Base-by-base conservation (phyloP, 2,888 invertebrate genomes). In the Cephus nigrinus region DNA sequence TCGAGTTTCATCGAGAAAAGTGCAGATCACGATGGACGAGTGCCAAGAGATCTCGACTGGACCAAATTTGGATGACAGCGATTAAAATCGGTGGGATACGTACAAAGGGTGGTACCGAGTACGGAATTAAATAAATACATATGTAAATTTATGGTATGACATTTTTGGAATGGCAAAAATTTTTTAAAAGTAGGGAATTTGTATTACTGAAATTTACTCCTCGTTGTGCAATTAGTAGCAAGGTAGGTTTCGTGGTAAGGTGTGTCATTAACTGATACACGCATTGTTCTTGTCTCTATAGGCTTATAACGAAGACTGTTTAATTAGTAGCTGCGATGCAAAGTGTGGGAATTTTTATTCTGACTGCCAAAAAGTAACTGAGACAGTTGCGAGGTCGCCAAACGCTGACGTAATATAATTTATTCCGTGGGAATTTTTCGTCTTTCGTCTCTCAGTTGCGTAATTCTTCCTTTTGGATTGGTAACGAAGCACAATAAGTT, bases 401-500 rank as follows among this genome's bases (percentile, higher is more conserved):
- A 40, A 75, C 76, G 68, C 32, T 82, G 78, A 81, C 78, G 82
- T 73, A 81, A 83, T 79, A 73, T 30, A 76, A 78, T 79, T 80
- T 74, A 77, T 77, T 75, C 73, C 75, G 75, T 82, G 82, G 73
- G 80, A 83, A 78, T 76, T 68, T 69, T 77, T 75, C 34, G 40
- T 72, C 73, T 73, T 33, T 69, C 55, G 34, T 75, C 75, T 32
- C 73, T 71, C 77, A 40, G 69, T 40, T 68, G 71, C 71, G 9
- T 3, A 31, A 71, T 12, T 40, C 23, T 35, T 12, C 30, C 3
- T 33, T 30, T 74, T 23, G 55, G 9, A 23, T 55, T 55, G 55
- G 55, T 23, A 55, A 55, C 55, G 9, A 23, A 23, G 15, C 55
- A 23, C 23, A 9, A 55, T 55, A 55, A 23, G 55, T 23, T 55